A percentile compares a stretch with the other conserved stretches of the same genome.
Conservation (phyloP, 2,888 invertebrate species). For the Pachycephus smyrnensis region DNA sequence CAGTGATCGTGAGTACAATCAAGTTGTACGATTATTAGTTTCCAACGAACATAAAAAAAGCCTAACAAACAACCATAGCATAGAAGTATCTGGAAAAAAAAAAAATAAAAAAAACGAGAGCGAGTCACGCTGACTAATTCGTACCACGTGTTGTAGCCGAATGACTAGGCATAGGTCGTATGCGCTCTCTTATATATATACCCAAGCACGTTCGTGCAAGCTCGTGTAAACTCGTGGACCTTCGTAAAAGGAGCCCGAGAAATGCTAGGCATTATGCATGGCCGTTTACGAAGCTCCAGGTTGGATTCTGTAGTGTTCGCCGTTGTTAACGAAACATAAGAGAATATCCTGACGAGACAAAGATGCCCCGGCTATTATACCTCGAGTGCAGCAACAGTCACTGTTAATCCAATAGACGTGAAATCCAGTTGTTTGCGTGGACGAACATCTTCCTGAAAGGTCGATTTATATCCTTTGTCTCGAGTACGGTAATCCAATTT, state of each 20-base stretch:
- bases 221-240: neutral
- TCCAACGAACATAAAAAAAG: neutral
- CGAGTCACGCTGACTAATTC: neutral
- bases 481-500: neutral
- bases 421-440: neutral
- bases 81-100: neutral
- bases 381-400: neutral
- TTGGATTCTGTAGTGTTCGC: neutral
- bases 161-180: neutral
- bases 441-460: neutral
- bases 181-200: neutral
- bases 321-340: neutral
- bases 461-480: neutral
- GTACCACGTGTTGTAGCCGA: neutral
- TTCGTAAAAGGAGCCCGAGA: neutral
- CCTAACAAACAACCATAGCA: neutral
- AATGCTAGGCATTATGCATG: neutral
- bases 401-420: neutral
- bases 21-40: neutral
- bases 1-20: neutral
- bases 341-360: neutral
- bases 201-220: neutral
- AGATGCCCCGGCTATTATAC: neutral
- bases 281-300: neutral
- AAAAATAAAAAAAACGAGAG: neutral